These are phyloP conservation scores for Fistularia commersonii DNA, from an alignment of 2,797 vertebrate species.

Conservation along the genomic window DNA sequence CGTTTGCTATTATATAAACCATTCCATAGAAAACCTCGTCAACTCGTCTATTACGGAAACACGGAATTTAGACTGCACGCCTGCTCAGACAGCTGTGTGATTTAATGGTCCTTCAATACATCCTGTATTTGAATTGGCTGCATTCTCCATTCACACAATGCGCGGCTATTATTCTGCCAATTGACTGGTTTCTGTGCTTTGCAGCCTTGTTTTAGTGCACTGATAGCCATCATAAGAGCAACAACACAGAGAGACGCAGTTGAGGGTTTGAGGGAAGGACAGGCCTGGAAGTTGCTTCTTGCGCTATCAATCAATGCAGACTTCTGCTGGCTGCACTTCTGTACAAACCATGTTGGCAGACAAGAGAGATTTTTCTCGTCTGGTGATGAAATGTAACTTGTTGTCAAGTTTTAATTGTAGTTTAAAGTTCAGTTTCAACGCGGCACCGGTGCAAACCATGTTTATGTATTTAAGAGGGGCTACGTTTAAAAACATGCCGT, in stretches of 20 bases:
- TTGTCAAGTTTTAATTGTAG: no score
- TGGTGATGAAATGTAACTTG: not conserved
- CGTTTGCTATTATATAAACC: conserved; percentile 46
- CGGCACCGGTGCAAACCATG: no score
- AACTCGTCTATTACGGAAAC: conserved; percentile 57
- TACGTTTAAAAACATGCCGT: no score
- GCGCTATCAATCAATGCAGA: conserved; percentile 45
- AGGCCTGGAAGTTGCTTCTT: conserved; percentile 42
- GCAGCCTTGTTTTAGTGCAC: conserved; percentile 65
- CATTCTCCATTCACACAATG: conserved; percentile 61
- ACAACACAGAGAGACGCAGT: conserved; percentile 49
- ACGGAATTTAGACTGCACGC: conserved; percentile 46
- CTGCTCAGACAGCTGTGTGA: conserved; percentile 56
- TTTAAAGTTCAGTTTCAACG: no score
- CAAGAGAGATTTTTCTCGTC: conserved; percentile 8
- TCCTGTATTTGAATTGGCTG: conserved; percentile 74
- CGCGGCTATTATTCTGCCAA: conserved; percentile 60
- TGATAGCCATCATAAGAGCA: conserved; percentile 74
- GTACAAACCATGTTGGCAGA: conserved; percentile 7
- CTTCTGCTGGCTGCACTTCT: conserved; percentile 35
- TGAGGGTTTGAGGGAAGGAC: not conserved
- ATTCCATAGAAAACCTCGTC: conserved; percentile 52
- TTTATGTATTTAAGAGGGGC: no score
- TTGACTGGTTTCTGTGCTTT: conserved; percentile 56
- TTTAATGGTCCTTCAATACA: conserved; percentile 56